Evolutionary conservation across 2,797 vertebrate genomes (phyloP).

Genomic region (Argentina silus): DNA sequence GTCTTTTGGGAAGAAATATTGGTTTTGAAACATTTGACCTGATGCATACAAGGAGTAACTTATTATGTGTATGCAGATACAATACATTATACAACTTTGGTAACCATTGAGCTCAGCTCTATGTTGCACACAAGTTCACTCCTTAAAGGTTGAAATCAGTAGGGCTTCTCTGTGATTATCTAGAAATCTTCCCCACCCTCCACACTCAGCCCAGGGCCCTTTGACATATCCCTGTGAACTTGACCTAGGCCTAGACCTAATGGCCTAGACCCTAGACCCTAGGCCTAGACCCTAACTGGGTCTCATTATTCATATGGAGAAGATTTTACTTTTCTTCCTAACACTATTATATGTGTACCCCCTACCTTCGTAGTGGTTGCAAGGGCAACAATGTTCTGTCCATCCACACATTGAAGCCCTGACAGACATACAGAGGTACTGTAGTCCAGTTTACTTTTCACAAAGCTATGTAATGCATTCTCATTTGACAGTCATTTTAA

Average conservation of each 20-base stretch:
- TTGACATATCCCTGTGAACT: neutral
- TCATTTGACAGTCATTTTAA: neutral
- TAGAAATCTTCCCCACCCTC: no score
- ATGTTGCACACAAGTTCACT: neutral
- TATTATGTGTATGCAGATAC: no score
- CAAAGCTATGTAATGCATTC: neutral
- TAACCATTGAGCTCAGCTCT: no score
- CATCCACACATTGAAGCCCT: constrained; percentile 27
- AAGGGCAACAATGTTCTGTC: constrained; percentile 4
- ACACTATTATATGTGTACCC: constrained; percentile 2
- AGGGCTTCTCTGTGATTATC: no score
- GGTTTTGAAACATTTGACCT: no score
- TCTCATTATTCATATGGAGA: constrained; percentile 15
- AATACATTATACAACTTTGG: no score
- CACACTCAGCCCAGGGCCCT: neutral
- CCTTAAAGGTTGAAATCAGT: neutral
- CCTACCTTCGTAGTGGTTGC: constrained; percentile 10
- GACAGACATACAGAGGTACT: neutral
- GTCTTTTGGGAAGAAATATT: no score
- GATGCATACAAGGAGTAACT: no score
- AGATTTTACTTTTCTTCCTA: constrained; percentile 41
- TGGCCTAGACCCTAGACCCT: constrained; percentile 15
- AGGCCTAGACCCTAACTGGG: neutral
- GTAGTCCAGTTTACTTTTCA: neutral
- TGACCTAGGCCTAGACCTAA: neutral